Conservation (phyloP, 2,797 vertebrate genomes). For the Bovichtus diacanthus region DNA sequence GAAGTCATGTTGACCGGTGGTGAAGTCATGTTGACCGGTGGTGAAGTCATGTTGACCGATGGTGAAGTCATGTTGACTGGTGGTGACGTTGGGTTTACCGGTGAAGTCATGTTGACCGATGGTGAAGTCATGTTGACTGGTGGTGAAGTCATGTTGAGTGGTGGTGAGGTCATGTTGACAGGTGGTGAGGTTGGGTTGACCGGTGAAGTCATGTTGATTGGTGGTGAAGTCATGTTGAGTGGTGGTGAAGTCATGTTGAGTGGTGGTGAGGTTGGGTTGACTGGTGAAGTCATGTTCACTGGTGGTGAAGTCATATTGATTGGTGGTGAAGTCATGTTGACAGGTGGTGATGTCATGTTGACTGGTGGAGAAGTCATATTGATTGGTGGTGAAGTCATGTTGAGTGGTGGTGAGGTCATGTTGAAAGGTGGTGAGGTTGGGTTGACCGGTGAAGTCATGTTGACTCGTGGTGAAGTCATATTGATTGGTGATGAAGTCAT, state of each 20-base stretch:
- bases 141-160: background rate
- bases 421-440: background rate
- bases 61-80: background rate
- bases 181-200: background rate
- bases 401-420: background rate
- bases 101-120: background rate
- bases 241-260: background rate
- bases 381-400: background rate
- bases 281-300: background rate
- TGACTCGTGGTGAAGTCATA: background rate
- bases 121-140: background rate
- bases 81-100: background rate
- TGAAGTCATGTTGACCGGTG: background rate
- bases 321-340: background rate
- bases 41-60: background rate
- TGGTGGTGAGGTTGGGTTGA: background rate
- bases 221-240: background rate
- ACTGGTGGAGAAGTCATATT: background rate
- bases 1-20: accelerated
- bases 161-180: background rate
- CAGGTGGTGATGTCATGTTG: background rate
- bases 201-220: background rate
- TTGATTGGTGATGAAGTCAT: background rate
- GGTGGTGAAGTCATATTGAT: background rate
- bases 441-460: accelerated